Conservation (phyloP, 1,140 invertebrate genomes). For the Neodiprion lecontei region DNA sequence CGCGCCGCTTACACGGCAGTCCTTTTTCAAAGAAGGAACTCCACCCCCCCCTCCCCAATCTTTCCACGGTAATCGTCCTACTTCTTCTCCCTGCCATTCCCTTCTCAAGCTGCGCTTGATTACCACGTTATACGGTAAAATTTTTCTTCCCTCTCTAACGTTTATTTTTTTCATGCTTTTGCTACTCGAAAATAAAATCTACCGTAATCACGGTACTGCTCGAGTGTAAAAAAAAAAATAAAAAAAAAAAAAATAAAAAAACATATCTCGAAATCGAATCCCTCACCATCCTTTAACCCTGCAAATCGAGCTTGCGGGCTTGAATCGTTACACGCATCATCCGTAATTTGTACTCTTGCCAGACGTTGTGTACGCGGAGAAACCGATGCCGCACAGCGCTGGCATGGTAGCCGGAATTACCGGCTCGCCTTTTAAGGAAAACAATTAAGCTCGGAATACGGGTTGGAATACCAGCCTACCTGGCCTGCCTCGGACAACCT, state of each 20-base stretch:
- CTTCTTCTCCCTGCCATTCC: too few species aligned
- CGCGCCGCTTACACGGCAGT: too few species aligned
- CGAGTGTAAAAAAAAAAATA: background rate
- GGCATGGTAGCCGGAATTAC: background rate
- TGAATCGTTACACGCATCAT: too few species aligned
- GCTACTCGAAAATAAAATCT: background rate
- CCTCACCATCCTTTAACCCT: too few species aligned
- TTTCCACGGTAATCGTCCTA: too few species aligned
- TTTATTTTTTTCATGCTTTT: background rate
- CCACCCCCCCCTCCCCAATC: too few species aligned
- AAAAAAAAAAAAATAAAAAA: background rate
- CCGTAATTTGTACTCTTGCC: background rate
- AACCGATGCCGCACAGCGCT: background rate
- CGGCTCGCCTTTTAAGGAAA: slow-evolving; percentile 30
- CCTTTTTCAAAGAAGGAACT: too few species aligned
- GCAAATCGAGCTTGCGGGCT: background rate
- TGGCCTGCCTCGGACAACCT: background rate
- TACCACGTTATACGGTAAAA: too few species aligned
- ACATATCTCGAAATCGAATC: background rate
- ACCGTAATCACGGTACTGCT: background rate
- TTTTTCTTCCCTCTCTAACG: too few species aligned
- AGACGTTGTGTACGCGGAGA: slow-evolving; percentile 23
- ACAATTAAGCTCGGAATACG: slow-evolving; percentile 33
- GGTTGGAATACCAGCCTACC: background rate
- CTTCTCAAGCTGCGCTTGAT: too few species aligned